Base-by-base conservation (phyloP, 1,140 invertebrate species). In the Drosophila littoralis region DNA sequence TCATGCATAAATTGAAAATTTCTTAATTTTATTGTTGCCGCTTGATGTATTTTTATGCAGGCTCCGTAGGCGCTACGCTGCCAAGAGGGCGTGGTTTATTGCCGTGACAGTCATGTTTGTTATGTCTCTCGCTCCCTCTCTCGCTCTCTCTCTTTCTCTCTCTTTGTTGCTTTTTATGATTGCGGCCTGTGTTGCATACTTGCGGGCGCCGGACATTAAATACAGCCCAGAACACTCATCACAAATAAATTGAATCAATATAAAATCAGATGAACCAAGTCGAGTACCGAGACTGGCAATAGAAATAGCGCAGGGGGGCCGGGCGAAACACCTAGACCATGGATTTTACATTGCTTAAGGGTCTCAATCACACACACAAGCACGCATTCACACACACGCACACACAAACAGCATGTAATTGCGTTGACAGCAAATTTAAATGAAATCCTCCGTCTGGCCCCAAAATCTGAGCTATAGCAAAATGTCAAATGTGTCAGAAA, bases 361-460 rank as follows among this genome's bases (percentile, higher is more conserved):
- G 33, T 40, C 45, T 40, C 15, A 45, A 22, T 32, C 51, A 40
- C 28, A 38, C 46, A 13, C 54, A 55, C 35, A 50, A 17, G 33
- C 22, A 64, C 51, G n/a, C n/a, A n/a, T n/a, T n/a, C n/a, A 59
- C 15, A 65, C 35, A 48, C 32, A 15, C 17, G 42, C 55, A 17
- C 33, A 12, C 45, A 17, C 52, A 35, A 33, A 52, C 43, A 80
- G 74, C 80, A 88, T 80, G 84, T 89, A 89, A 89, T 89, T 89
- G 84, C 84, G 80, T 89, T 89, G 84, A 89, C 84, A 89, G 84
- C 85, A 89, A 89, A 89, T 89, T 89, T 89, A 89, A 89, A 89
- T 84, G 80, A 89, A 89, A 89, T 89, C 75, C 82, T 71, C 72
- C 54, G 40, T 7, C 50, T 43, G 17, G 50, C 33, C 51, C 32